Evolutionary conservation across 2,113 vertebrate genomes (phyloP).

Genomic region (Lepus americanus): DNA sequence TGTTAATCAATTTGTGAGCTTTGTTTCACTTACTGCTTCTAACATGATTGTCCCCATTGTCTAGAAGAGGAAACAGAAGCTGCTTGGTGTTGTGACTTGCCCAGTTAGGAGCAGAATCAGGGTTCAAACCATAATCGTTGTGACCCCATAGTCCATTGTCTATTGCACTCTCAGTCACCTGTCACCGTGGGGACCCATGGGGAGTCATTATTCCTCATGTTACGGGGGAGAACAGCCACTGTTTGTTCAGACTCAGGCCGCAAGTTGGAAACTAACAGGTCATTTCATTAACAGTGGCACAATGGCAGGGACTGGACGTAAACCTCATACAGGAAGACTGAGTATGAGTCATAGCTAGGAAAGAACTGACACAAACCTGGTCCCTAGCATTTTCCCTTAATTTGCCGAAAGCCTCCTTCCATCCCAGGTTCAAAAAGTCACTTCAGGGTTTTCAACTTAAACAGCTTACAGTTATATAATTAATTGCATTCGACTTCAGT

Average conservation of each 20-base stretch:
- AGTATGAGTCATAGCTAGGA: background rate
- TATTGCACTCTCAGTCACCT: background rate
- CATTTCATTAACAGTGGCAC: background rate
- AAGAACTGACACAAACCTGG: background rate
- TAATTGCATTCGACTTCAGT: constrained; percentile 62
- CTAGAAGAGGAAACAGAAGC: background rate
- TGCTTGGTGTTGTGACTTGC: background rate
- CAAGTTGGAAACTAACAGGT: background rate
- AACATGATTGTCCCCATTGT: background rate
- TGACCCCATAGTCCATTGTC: background rate
- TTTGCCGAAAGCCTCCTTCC: background rate
- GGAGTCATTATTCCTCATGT: background rate
- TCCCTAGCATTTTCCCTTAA: background rate
- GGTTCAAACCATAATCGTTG: background rate
- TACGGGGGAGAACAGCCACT: background rate
- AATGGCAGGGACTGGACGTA: background rate
- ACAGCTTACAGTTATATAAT: constrained; percentile 73
- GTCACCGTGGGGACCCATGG: background rate
- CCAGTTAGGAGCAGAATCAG: background rate
- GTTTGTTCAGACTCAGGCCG: background rate
- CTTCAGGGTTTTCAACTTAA: constrained; percentile 58
- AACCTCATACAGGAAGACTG: background rate
- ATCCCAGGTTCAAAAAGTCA: constrained; percentile 23
- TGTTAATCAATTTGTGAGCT: background rate
- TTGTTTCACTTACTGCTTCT: background rate